Base-by-base conservation (phyloP, 2,888 invertebrate genomes). In the Mycogona germanica region DNA sequence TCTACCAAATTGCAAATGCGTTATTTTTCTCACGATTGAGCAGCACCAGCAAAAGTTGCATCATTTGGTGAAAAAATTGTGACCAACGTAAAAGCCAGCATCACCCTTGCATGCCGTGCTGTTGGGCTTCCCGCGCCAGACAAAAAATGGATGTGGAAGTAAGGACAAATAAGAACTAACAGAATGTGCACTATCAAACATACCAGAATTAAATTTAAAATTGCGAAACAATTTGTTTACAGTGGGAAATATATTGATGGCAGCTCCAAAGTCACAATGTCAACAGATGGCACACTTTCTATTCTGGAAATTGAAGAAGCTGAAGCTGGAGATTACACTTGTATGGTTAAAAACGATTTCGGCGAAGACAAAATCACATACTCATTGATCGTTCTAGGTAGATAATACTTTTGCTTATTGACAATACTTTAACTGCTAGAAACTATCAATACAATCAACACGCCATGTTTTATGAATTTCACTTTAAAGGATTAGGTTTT, bases 311-410 rank as follows among this genome's bases (percentile, higher is more conserved):
- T 92, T 0, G 83, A 85, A 46, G 79, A 91, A 29, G 82, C 83
- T 58, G 93, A 95, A 72, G 88, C 91, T 52, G 93, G 91, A 53
- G 92, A 93, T 71, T 95, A 95, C 69, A 84, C 89, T 0, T 95
- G 95, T 71, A 82, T 83, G 63, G 92, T 91, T 19, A 87, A 89
- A 68, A 95, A 95, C 71, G 82, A 83, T 25, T 88, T 88, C 69
- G 93, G 93, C 48, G 85, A 87, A 62, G 93, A 93, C 66, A 86
- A 87, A 17, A 88, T 93, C 49, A 87, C 87, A 0, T 91, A 92
- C 70, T 84, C 85, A 54, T 76, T 95, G 51, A 80, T 87, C 59
- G 88, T 95, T 0, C 82, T 87, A 63, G 84, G 85, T 84, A 65
- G n/a, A n/a, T n/a, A n/a, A n/a, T n/a, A n/a, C n/a, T n/a, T n/a